Percentiles rank a stretch among this genome's conserved stretches.
These are phyloP conservation scores for Borostomias antarcticus DNA, from an alignment of 2,797 vertebrate genomes.

Conservation along the genomic window DNA sequence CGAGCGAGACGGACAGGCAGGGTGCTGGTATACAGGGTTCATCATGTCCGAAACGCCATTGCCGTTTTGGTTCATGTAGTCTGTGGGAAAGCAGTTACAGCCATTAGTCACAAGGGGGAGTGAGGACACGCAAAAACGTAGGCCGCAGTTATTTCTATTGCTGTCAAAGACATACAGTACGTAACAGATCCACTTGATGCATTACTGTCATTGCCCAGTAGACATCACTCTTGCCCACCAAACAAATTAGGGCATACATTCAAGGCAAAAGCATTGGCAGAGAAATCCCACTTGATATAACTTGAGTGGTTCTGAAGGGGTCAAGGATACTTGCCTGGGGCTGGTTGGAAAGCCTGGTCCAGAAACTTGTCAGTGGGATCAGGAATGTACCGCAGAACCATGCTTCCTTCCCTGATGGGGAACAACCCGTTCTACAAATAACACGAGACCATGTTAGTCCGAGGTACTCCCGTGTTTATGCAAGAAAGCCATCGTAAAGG, in stretches of 20 bases:
- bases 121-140: not conserved
- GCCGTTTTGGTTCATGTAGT: conserved; percentile 89
- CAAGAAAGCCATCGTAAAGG: not conserved
- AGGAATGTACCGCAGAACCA: conserved; percentile 90
- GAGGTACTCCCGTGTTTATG: not conserved
- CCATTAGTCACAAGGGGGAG: not conserved
- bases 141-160: not conserved
- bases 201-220: conserved; percentile 45
- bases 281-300: not conserved
- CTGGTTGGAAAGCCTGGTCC: conserved; percentile 86
- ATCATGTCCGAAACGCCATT: conserved; percentile 78
- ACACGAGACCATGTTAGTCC: conserved; percentile 23
- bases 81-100: conserved; percentile 68
- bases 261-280: not conserved
- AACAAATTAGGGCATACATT: conserved; percentile 18
- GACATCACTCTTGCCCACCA: conserved; percentile 47
- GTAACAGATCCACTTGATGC: too few relatives aligned
- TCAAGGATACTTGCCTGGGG: conserved; percentile 77
- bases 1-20: conserved; percentile 58
- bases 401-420: conserved; percentile 86
- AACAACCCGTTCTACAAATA: conserved; percentile 76
- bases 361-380: conserved; percentile 89
- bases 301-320: not conserved
- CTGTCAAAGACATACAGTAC: not conserved
- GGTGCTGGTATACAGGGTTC: conserved; percentile 89